Evolutionary conservation across 2,888 invertebrate genomes (phyloP).

Genomic region (Hyppa rectilinea): DNA sequence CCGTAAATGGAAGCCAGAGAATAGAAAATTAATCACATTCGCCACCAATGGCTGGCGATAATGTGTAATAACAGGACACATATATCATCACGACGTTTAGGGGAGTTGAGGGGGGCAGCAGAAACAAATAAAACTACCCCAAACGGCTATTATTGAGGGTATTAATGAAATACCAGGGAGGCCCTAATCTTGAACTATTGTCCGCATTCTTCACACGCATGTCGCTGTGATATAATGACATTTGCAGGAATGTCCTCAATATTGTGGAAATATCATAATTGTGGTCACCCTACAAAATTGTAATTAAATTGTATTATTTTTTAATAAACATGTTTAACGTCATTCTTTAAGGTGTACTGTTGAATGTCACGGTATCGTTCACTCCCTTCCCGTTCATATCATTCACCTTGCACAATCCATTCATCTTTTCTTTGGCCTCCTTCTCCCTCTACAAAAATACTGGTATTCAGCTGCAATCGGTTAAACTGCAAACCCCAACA

Average conservation of each 20-base stretch:
- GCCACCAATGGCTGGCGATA: conserved; percentile 33
- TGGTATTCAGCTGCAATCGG: too few relatives aligned
- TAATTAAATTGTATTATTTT: background rate
- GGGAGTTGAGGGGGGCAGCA: conserved; percentile 12
- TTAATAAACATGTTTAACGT: too few relatives aligned
- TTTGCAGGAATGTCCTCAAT: conserved; percentile 54
- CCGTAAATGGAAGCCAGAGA: background rate
- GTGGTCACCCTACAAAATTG: conserved; percentile 37
- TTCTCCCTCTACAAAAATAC: too few relatives aligned
- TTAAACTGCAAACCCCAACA: too few relatives aligned
- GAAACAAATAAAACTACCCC: conserved; percentile 61
- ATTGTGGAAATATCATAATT: conserved; percentile 43
- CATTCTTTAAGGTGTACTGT: too few relatives aligned
- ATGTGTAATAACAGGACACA: conserved; percentile 54
- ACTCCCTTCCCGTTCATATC: too few relatives aligned
- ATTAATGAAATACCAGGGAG: conserved; percentile 67
- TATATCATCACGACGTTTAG: conserved; percentile 43
- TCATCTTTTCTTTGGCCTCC: too few relatives aligned
- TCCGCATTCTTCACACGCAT: conserved; percentile 55
- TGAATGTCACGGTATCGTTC: too few relatives aligned
- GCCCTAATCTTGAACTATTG: conserved; percentile 58
- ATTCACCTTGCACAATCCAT: too few relatives aligned
- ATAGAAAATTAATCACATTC: conserved; percentile 27
- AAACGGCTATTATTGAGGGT: conserved; percentile 48
- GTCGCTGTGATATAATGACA: conserved; percentile 50